phyloP scores from a whole-genome alignment of 2,113 vertebrate genomes.

The Corythaixoides concolor region DNA sequence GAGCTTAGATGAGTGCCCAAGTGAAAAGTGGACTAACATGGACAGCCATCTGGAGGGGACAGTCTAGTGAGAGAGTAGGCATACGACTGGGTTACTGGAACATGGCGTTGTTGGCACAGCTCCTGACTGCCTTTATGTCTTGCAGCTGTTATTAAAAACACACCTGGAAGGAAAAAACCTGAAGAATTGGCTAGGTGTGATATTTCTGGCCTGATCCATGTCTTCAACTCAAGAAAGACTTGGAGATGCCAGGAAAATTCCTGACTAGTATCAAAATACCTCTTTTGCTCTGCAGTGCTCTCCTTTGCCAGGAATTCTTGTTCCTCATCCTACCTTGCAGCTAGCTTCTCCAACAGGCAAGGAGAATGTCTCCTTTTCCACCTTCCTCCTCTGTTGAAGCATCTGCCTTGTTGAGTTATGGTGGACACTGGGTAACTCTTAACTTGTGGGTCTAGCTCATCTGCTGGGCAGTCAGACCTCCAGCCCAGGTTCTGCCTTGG shows the following conservation, averaged over 20 bases:
- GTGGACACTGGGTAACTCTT: not conserved
- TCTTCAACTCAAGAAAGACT: not conserved
- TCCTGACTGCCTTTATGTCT: not conserved
- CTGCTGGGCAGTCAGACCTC: not conserved
- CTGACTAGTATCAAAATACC: not conserved
- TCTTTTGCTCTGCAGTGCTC: not conserved
- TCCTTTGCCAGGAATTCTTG: fast-evolving
- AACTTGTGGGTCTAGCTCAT: not conserved
- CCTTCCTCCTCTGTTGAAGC: not conserved
- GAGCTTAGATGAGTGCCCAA: too few species aligned
- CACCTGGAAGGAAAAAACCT: not conserved
- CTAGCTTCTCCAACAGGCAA: not conserved
- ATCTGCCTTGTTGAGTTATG: not conserved
- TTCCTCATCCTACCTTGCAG: not conserved
- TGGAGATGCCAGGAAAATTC: not conserved
- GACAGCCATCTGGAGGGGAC: not conserved
- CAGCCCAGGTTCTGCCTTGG: not conserved
- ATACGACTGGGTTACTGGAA: not conserved
- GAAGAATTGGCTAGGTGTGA: not conserved
- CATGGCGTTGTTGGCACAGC: not conserved
- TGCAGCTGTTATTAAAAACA: not conserved
- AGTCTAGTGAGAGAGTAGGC: not conserved
- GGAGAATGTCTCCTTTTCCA: not conserved
- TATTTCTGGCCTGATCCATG: not conserved
- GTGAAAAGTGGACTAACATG: not conserved